Conservation (phyloP, 2,888 invertebrate species). For the Drosophila flavopinicola region DNA sequence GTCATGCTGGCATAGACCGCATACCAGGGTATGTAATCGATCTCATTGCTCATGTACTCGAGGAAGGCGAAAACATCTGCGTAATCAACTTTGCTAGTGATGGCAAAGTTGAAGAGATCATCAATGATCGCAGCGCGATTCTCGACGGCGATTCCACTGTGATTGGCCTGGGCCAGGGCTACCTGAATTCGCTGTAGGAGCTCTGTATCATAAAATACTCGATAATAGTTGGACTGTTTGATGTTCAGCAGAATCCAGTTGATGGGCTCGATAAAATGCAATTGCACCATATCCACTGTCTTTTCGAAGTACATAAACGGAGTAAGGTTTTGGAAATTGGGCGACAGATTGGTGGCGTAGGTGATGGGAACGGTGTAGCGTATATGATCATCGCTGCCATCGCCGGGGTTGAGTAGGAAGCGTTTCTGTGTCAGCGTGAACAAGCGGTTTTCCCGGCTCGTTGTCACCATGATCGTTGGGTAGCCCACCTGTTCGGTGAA, state of each 20-base stretch:
- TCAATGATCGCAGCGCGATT: slow-evolving; percentile 91
- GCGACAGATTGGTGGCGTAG: slow-evolving; percentile 66
- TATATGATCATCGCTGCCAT: slow-evolving; percentile 57
- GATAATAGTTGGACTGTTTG: slow-evolving; percentile 85
- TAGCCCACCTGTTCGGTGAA: slow-evolving; percentile 89
- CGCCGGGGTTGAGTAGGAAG: slow-evolving; percentile 58
- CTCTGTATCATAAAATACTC: slow-evolving; percentile 88
- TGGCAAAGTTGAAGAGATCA: slow-evolving; percentile 89
- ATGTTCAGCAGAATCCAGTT: slow-evolving; percentile 81
- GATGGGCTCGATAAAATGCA: slow-evolving; percentile 39
- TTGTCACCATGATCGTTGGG: slow-evolving; percentile 86
- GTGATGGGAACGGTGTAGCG: slow-evolving; percentile 81
- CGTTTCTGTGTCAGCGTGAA: slow-evolving; percentile 67
- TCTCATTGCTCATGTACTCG: slow-evolving; percentile 88
- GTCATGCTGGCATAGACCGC: slow-evolving; percentile 85
- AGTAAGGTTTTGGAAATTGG: slow-evolving; percentile 64
- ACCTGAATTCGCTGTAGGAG: slow-evolving; percentile 85
- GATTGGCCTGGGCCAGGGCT: slow-evolving; percentile 51
- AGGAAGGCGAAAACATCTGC: slow-evolving; percentile 86
- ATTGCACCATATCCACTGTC: background rate
- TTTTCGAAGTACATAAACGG: slow-evolving; percentile 66
- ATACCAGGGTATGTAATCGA: slow-evolving; percentile 91
- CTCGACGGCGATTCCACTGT: slow-evolving; percentile 79
- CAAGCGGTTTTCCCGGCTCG: slow-evolving; percentile 10
- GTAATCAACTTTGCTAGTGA: slow-evolving; percentile 85